Conservation (phyloP, 2,888 invertebrate species). For the Cephalotes varians region DNA sequence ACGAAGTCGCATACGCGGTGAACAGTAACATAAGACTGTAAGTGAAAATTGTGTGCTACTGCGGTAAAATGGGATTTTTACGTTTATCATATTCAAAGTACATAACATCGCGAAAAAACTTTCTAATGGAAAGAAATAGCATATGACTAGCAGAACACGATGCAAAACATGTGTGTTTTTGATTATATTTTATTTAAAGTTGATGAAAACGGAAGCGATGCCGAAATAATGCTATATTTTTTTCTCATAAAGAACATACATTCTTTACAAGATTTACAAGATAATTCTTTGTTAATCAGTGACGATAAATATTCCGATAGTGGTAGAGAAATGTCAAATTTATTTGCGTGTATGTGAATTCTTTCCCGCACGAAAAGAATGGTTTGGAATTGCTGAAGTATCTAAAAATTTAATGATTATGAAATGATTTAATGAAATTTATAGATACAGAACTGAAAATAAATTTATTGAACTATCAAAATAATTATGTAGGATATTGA, state of each 20-base stretch:
- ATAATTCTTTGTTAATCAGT: constrained; percentile 68
- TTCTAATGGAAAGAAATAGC: constrained; percentile 1
- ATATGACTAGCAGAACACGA: background rate
- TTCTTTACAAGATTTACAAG: no score
- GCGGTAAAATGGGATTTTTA: background rate
- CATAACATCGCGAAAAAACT: background rate
- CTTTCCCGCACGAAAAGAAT: no score
- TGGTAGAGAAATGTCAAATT: constrained; percentile 61
- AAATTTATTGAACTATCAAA: no score
- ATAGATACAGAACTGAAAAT: no score
- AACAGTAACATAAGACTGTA: constrained; percentile 17
- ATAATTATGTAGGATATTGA: no score
- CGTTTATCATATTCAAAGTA: background rate
- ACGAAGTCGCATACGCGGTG: background rate
- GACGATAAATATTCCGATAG: constrained; percentile 48
- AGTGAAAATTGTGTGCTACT: constrained; percentile 31
- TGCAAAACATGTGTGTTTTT: background rate
- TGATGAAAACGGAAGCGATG: constrained; percentile 26
- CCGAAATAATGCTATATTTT: no score
- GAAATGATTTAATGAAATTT: no score
- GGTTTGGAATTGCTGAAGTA: no score
- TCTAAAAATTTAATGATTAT: no score
- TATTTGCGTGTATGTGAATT: no score
- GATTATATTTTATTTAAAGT: constrained; percentile 51
- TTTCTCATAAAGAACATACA: constrained; percentile 46